Conservation (phyloP, 2,113 vertebrate genomes). For the Zosterops lateralis region DNA sequence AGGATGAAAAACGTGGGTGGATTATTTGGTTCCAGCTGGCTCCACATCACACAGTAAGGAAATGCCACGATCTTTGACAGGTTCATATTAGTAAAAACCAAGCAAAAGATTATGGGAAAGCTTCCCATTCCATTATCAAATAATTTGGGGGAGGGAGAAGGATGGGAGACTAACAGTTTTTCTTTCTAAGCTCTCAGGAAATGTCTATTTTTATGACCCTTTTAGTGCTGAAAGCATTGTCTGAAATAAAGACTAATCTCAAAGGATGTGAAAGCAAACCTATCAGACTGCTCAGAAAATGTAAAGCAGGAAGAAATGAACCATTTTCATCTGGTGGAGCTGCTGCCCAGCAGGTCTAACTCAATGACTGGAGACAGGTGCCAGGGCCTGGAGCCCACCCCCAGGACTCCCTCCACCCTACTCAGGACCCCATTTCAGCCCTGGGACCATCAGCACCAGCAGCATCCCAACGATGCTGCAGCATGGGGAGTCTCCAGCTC, state of each 20-base stretch:
- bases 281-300: conserved; percentile 26
- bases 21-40: conserved; percentile 57
- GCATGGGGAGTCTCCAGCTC: neutral
- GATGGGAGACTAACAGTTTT: conserved; percentile 34
- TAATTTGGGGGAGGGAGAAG: conserved; percentile 56
- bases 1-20: conserved; percentile 38
- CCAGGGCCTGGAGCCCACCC: neutral
- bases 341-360: neutral
- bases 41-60: conserved; percentile 44
- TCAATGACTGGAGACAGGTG: neutral
- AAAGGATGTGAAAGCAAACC: conserved; percentile 37
- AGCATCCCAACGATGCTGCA: neutral
- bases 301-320: conserved; percentile 28
- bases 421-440: neutral
- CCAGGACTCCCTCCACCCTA: neutral
- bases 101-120: conserved; percentile 51
- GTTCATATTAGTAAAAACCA: conserved; percentile 62
- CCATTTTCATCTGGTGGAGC: neutral
- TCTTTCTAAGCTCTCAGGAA: conserved; percentile 51
- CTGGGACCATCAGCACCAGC: accelerated
- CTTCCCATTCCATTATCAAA: conserved; percentile 60
- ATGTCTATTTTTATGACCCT: conserved; percentile 58
- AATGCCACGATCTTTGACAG: conserved; percentile 50
- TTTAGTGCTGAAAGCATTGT: conserved; percentile 57
- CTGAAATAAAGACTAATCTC: conserved; percentile 59